Evolutionary conservation across 2,797 vertebrate genomes (phyloP).

Genomic region (Florisuga fusca): DNA sequence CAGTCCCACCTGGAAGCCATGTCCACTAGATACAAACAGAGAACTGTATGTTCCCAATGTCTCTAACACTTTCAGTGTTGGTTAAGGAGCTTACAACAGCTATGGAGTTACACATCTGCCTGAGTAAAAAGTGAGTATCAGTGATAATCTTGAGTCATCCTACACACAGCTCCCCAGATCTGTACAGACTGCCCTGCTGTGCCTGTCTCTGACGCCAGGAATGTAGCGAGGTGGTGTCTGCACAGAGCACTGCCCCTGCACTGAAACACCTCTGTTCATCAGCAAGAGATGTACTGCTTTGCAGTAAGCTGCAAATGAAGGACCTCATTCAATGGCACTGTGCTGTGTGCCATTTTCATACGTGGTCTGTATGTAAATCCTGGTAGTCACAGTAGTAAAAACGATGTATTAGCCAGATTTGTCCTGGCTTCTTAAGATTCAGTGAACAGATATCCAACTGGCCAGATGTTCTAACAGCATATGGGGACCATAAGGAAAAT

Average conservation of each 20-base stretch:
- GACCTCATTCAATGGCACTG: background rate
- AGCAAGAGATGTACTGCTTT: background rate
- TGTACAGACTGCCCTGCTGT: too few species aligned
- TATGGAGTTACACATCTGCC: background rate
- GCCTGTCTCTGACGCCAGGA: too few species aligned
- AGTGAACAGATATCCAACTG: background rate
- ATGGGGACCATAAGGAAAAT: background rate
- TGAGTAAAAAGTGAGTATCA: background rate
- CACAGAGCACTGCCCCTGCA: background rate
- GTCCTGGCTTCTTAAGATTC: background rate
- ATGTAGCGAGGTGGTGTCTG: too few species aligned
- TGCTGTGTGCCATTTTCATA: background rate
- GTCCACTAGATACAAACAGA: background rate
- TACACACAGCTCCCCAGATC: background rate
- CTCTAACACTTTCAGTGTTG: background rate
- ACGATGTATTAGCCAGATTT: background rate
- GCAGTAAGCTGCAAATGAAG: background rate
- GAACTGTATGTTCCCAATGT: rapidly evolving
- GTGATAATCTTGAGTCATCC: background rate
- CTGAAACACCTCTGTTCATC: background rate
- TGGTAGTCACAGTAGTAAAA: background rate
- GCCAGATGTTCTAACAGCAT: background rate
- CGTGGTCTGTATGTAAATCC: background rate
- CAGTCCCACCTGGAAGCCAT: background rate
- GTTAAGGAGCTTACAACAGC: background rate